Evolutionary conservation across 2,888 invertebrate species (phyloP).

Genomic region (Geotrupes spiniger): DNA sequence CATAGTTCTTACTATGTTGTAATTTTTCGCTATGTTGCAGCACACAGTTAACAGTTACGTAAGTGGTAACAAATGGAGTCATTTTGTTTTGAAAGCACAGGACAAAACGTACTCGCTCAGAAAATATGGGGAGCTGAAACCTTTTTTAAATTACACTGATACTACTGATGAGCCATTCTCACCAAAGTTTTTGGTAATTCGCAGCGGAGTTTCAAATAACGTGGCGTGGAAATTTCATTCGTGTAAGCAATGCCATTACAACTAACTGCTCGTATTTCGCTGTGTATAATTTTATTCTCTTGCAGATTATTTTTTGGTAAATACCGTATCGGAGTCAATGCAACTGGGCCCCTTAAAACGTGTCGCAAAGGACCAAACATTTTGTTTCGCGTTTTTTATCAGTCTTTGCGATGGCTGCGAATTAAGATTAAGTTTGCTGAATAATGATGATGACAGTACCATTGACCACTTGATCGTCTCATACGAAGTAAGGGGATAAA

Average conservation of each 20-base stretch:
- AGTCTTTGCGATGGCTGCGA: neutral
- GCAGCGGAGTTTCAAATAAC: neutral
- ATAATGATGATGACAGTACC: too few relatives aligned
- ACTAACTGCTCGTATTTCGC: neutral
- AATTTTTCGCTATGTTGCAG: neutral
- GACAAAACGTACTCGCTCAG: neutral
- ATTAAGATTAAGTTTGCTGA: too few relatives aligned
- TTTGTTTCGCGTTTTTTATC: neutral
- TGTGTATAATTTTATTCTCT: neutral
- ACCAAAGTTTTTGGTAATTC: neutral
- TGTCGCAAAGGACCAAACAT: neutral
- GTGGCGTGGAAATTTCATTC: constrained; percentile 1
- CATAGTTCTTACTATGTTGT: too few relatives aligned
- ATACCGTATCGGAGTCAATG: neutral
- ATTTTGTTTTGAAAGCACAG: neutral
- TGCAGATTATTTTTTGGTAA: neutral
- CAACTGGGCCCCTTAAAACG: neutral
- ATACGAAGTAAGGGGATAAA: too few relatives aligned
- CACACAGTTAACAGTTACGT: neutral
- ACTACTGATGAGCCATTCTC: neutral
- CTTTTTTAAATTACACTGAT: neutral
- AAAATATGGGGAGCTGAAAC: neutral
- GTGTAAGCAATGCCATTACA: neutral
- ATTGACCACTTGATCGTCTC: too few relatives aligned
- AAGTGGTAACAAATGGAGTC: neutral